phyloP scores from a whole-genome alignment of 2,797 vertebrate species.

The Epinephelus malabaricus region DNA sequence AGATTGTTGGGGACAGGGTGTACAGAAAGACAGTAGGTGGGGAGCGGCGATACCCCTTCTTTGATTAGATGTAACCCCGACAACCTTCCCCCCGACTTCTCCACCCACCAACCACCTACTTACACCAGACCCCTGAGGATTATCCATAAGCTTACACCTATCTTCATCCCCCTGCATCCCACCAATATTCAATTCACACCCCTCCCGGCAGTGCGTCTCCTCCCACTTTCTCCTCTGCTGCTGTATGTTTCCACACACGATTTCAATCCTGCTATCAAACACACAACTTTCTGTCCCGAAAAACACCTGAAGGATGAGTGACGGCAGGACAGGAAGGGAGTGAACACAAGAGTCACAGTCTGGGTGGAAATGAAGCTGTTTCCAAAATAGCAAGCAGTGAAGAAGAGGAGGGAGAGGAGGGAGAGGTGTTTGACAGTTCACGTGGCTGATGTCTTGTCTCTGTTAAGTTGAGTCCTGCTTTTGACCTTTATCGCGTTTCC shows the following conservation, averaged over 20 bases:
- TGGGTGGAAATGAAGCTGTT: slow-evolving; percentile 55
- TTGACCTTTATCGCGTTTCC: slow-evolving; percentile 38
- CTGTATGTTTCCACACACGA: slow-evolving; percentile 35
- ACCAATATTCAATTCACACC: slow-evolving; percentile 75
- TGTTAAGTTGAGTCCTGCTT: slow-evolving; percentile 25
- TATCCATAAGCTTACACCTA: slow-evolving; percentile 77
- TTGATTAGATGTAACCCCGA: slow-evolving; percentile 76
- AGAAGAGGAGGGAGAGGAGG: background rate
- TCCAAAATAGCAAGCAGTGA: slow-evolving; percentile 48
- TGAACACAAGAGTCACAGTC: slow-evolving; percentile 13
- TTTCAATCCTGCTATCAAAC: slow-evolving; percentile 18
- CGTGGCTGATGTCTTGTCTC: slow-evolving; percentile 19
- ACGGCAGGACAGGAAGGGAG: slow-evolving; percentile 23
- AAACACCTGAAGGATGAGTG: slow-evolving; percentile 61
- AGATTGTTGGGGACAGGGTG: slow-evolving; percentile 76
- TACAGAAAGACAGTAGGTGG: slow-evolving; percentile 70
- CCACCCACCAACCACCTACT: slow-evolving; percentile 69
- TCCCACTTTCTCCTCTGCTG: slow-evolving; percentile 34
- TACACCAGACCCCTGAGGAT: slow-evolving; percentile 74
- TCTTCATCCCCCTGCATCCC: slow-evolving; percentile 52
- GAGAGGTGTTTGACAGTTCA: slow-evolving; percentile 29
- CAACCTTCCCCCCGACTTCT: slow-evolving; percentile 46
- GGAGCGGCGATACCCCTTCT: slow-evolving; percentile 62
- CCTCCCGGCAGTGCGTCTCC: slow-evolving; percentile 33
- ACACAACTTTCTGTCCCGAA: slow-evolving; percentile 49